A percentile compares a stretch with the other conserved stretches of the same genome.
These are phyloP conservation scores for Trichogramma pretiosum DNA, from an alignment of 1,140 invertebrate genomes.

Conservation along the genomic window DNA sequence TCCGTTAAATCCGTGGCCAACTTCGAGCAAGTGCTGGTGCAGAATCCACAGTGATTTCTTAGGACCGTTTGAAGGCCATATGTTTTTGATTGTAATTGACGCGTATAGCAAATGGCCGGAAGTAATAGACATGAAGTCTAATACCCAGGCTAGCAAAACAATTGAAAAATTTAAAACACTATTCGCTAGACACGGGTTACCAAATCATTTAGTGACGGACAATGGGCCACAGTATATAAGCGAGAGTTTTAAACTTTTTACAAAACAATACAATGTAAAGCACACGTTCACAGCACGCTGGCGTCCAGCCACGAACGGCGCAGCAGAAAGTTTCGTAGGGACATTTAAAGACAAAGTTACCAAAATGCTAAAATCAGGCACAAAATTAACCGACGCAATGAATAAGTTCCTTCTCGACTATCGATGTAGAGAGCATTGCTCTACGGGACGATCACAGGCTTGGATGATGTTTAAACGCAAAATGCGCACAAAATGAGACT, in stretches of 20 bases:
- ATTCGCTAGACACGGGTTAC: slow-evolving; percentile 1
- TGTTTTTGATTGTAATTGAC: slow-evolving; percentile 1
- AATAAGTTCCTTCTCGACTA: slow-evolving; percentile 15
- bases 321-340: slow-evolving; percentile 30
- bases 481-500: slow-evolving; percentile 15
- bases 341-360: slow-evolving; percentile 31
- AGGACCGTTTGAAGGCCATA: neutral
- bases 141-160: neutral
- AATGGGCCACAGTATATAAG: slow-evolving; percentile 17
- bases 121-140: neutral
- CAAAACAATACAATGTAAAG: neutral
- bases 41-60: neutral
- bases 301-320: slow-evolving; percentile 32
- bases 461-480: slow-evolving; percentile 15
- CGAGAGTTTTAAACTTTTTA: neutral
- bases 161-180: neutral
- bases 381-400: slow-evolving; percentile 7
- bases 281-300: neutral
- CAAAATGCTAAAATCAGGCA: slow-evolving; percentile 25
- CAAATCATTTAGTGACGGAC: slow-evolving; percentile 19
- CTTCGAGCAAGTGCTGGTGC: neutral
- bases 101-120: neutral
- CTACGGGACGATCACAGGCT: slow-evolving; percentile 15
- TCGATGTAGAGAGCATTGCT: slow-evolving; percentile 19
- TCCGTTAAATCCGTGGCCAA: neutral